phyloP scores from a whole-genome alignment of 2,797 vertebrate species.

The Acanthis flammea region DNA sequence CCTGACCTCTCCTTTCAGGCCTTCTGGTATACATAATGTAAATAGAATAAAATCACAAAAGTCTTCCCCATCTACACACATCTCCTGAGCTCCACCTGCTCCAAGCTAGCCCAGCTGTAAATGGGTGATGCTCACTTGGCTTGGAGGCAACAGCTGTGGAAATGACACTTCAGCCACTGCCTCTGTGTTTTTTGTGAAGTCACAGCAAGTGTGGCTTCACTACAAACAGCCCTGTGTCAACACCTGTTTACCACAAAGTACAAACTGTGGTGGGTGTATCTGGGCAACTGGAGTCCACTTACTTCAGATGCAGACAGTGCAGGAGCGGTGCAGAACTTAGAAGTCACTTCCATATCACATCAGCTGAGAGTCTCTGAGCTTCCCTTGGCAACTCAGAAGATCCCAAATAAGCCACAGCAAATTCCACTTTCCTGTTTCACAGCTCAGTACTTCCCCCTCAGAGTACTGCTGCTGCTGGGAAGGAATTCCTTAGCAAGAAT shows the following conservation, averaged over 20 bases:
- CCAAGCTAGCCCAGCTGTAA: neutral
- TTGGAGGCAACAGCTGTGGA: neutral
- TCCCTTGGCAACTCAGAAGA: neutral
- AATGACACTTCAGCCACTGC: neutral
- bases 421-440: neutral
- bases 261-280: neutral
- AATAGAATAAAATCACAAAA: neutral
- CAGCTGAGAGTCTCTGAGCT: neutral
- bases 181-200: neutral
- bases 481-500: neutral
- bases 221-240: neutral
- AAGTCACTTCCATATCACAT: accelerated
- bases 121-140: neutral
- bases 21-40: neutral
- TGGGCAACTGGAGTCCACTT: neutral
- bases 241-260: neutral
- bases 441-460: neutral
- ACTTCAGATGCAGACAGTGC: neutral
- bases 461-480: neutral
- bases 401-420: neutral
- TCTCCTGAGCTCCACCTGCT: neutral
- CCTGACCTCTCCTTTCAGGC: neutral
- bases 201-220: neutral
- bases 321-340: neutral
- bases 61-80: neutral